Conservation (phyloP, 2,888 invertebrate genomes). For the Drosophila melanocephala region DNA sequence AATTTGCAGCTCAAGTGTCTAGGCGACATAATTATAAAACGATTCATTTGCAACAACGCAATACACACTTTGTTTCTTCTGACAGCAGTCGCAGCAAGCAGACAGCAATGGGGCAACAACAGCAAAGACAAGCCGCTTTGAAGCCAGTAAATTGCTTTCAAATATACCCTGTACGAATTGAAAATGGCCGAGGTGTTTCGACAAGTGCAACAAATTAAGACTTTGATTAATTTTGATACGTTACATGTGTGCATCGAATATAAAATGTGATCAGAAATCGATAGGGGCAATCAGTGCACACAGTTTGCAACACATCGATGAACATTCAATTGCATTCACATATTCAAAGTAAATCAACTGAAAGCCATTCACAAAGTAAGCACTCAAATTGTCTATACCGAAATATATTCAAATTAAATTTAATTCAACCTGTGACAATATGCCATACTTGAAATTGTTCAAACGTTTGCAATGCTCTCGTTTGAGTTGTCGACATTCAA, state of each 20-base stretch:
- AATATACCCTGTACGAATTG: not conserved
- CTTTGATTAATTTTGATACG: not conserved
- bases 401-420: not conserved
- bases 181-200: not conserved
- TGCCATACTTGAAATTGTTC: not conserved
- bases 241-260: too few relatives aligned
- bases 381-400: not conserved
- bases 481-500: not conserved
- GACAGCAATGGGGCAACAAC: not conserved
- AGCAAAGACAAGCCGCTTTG: not conserved
- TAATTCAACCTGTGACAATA: not conserved
- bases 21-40: constrained; percentile 65
- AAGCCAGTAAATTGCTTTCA: constrained; percentile 4
- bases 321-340: not conserved
- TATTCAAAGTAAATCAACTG: not conserved
- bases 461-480: constrained; percentile 2
- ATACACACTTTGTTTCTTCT: constrained; percentile 1
- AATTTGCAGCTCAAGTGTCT: constrained; percentile 70
- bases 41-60: not conserved
- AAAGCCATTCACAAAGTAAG: not conserved
- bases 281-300: not conserved
- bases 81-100: constrained; percentile 10
- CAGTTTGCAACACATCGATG: not conserved
- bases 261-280: not conserved
- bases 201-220: not conserved